phyloP scores from a whole-genome alignment of 2,113 vertebrate genomes.

The Pachyramphus minor region DNA sequence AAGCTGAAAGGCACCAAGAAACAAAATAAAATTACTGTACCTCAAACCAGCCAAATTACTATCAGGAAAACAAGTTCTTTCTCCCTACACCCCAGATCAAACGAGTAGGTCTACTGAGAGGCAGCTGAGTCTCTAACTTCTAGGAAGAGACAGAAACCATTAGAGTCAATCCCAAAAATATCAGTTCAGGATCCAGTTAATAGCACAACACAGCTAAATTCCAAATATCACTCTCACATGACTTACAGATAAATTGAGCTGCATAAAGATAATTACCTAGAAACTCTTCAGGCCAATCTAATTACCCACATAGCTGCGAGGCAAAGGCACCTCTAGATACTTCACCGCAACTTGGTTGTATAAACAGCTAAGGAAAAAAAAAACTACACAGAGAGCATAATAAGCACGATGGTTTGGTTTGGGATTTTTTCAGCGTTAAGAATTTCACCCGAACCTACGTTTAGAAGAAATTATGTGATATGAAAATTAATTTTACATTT shows the following conservation, averaged over 20 bases:
- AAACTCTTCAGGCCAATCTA: background rate
- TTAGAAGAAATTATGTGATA: background rate
- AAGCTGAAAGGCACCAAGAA: constrained; percentile 77
- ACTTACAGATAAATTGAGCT: background rate
- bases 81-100: background rate
- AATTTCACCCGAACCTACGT: background rate
- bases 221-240: background rate
- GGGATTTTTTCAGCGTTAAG: background rate
- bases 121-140: background rate
- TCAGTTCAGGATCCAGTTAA: background rate
- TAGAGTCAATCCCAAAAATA: background rate
- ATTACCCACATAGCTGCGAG: background rate
- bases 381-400: background rate
- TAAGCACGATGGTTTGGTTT: background rate
- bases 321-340: background rate
- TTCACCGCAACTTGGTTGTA: background rate
- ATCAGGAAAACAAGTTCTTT: background rate
- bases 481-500: background rate
- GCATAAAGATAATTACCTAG: background rate
- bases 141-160: background rate
- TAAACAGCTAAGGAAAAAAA: background rate
- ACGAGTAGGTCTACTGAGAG: background rate
- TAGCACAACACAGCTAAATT: background rate
- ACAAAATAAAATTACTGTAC: background rate
- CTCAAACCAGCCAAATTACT: background rate